Base-by-base conservation (phyloP, 2,888 invertebrate species). In the Crioceris asparagi region DNA sequence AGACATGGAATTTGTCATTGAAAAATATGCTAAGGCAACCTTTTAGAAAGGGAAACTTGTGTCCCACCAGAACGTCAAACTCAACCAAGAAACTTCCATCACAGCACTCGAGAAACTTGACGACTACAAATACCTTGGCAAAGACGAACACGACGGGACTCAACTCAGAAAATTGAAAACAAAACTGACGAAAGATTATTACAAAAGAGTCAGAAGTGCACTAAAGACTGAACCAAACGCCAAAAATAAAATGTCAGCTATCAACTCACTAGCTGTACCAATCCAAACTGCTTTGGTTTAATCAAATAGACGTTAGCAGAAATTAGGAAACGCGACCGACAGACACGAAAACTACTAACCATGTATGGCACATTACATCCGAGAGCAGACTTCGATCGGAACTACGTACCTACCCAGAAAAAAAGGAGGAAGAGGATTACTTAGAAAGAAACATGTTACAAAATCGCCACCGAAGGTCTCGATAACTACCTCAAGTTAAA, bases 141-240 rank as follows among this genome's bases (percentile, higher is more conserved):
- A 7, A 21, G 6, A 21, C 21, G 21, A 21, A 21, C 21, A 21
- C 10, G 21, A 21, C 10, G 21, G 21, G 10, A 21, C 7, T 7
- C 21, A 17, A 4, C 32, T n/a, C n/a, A 32, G 18, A n/a, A n/a
- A n/a, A n/a, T n/a, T n/a, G n/a, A n/a, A n/a, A n/a, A n/a, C n/a
- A 10, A 14, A 29, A 14, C 4, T 14, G 29, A 15, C 17, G 29
- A 29, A 17, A 29, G 6, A 35, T 10, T 27, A 29, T 12, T 35
- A 15, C 31, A 30, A 27, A 30, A 31, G 25, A 31, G 14, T 12
- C 16, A 30, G 36, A 23, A 23, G 23, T 17, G 16, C 23, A 21
- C 31, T 36, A 2, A 36, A 31, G 17, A 21, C 30, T 7, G 36
- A 36, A 23, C 23, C 23, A 12, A 36, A 30, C 12, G 36, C 36